Base-by-base conservation (phyloP, 2,113 vertebrate species). In the Cygnus buccinator region DNA sequence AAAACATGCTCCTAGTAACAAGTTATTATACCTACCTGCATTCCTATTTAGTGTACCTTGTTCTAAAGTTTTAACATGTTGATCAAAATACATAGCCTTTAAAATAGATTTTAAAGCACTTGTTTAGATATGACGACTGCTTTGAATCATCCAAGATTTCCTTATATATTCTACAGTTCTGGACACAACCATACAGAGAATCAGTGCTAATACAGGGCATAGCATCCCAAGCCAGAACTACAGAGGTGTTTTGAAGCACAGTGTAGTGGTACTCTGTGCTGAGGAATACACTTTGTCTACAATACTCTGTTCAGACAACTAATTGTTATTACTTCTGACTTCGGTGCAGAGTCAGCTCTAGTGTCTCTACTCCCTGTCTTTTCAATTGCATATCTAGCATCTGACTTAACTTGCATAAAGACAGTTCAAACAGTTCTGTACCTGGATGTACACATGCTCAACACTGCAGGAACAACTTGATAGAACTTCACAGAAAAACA, bases 151-250 rank as follows among this genome's bases (percentile, higher is more conserved):
- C 75, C 62, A 80, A 52, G 39, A 52, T 20, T 77, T 72, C 74
- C 6, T 61, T 65, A 43, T 5, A 5, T 23, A 12, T 33, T 67
- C 26, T 67, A 11, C 17, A 74, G 16, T 22, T 63, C 0, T 44
- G 31, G 31, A n/a, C 10, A 58, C 7, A 18, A 68, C 6, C 8
- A 6, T 4, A n/a, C 20, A 78, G 22, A 78, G 19, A 54, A 55
- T 31, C 3, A 9, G 21, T 23, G 22, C 9, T 63, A 33, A 43
- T 1, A 8, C 4, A 25, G 0, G 15, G 6, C 0, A 41, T n/a
- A 48, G 12, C 21, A 81, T 26, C 31, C 63, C 58, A 66, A 39
- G 17, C 13, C 11, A 73, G 62, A 4, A 3, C 55, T 28, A 50
- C 0, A 3, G 11, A 37, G 31, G 6, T 22, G 3, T 44, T 92